Evolutionary conservation across 2,797 vertebrate species (phyloP), one percentile per base, ranked within the genome.

Genomic region (Dryobates pubescens): DNA sequence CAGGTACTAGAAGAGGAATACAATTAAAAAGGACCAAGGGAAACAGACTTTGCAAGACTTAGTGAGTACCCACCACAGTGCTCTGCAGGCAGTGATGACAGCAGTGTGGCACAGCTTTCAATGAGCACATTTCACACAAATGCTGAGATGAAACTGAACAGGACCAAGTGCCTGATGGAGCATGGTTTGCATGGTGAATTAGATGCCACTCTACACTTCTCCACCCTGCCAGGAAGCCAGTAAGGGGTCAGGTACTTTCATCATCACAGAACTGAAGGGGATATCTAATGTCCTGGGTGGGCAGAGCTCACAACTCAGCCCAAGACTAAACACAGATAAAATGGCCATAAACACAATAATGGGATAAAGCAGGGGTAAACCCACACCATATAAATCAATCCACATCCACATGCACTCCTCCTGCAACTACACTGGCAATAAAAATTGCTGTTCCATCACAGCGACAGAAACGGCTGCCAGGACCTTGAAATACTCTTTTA

Each of bases 251-350:
- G 88, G 65, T 51, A 92, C 82, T 80, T 41, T 68, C 75, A 77
- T 68, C 78, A 71, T 17, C 62, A 47, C 34, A 65, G 85, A 92
- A 80, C 69, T 75, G 76, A 87, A 74, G 19, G 38, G 56, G 36
- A 34, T 69, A 62, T 51, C 62, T 69, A 56, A 77, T 69, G 72
- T 64, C 90, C 86, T 90, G 56, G 32, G 47, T 59, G 43, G 59
- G 30, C 45, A 89, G 58, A 92, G 75, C 88, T 94, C 61, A 5
- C 71, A 89, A 90, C 56, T 93, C 89, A 85, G 45, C 77, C 26
- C 41, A 51, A 87, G 87, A 72, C 30, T 58, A 76, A 90, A 77
- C 85, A 69, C 61, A 91, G 62, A 74, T 77, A 27, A 82, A 88
- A 79, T 45, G 27, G 86, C 41, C 71, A 24, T 77, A 68, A 77